phyloP scores from a whole-genome alignment of 2,113 vertebrate species.

The Atlantisia rogersi region DNA sequence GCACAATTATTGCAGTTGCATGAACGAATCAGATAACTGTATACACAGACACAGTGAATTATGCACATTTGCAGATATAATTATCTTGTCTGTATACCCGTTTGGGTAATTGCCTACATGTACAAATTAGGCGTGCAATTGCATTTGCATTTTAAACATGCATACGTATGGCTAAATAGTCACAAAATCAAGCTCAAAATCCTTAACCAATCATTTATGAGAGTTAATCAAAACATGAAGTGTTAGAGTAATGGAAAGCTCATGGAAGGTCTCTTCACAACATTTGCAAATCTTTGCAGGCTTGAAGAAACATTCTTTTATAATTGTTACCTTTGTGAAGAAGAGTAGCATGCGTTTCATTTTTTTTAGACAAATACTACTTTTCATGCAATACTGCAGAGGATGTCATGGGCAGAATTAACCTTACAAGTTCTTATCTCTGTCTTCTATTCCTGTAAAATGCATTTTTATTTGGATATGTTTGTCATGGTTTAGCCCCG shows the following conservation, averaged over 20 bases:
- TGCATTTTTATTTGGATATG: not conserved
- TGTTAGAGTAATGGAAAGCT: not conserved
- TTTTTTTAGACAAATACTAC: not conserved
- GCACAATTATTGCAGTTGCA: not conserved
- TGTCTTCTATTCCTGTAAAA: not conserved
- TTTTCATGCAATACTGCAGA: not conserved
- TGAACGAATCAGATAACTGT: constrained; percentile 13
- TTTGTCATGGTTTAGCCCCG: too few species aligned
- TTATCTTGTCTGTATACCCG: not conserved
- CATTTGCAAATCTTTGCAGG: not conserved
- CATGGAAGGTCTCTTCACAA: not conserved
- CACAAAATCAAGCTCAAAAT: constrained; percentile 5
- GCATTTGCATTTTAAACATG: constrained; percentile 32
- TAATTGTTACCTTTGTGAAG: not conserved
- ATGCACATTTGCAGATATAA: constrained; percentile 9
- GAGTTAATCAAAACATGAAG: not conserved
- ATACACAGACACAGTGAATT: constrained; percentile 1
- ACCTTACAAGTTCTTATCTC: not conserved
- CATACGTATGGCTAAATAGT: not conserved
- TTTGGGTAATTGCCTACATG: not conserved
- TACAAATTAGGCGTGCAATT: not conserved
- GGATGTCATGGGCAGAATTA: not conserved
- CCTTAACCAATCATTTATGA: not conserved
- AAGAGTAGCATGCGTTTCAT: fast-evolving
- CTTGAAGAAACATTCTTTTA: not conserved